Evolutionary conservation across 30 jellyfish, hydroid and myxozoan species (phyloP).

Genomic region (Chrysaora quinquecirrha): DNA sequence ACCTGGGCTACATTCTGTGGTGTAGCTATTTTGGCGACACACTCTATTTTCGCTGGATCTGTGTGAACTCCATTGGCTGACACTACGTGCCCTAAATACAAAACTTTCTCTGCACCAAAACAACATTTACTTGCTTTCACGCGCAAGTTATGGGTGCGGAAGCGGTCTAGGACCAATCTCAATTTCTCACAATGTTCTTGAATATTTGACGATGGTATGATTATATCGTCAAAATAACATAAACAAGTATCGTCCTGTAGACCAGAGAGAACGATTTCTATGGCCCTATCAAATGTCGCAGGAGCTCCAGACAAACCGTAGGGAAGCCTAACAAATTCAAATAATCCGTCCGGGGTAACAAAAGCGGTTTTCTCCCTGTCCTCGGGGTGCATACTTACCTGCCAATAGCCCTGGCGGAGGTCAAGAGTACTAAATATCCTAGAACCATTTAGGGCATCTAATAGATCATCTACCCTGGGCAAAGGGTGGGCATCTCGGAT

Average conservation of each 20-base stretch:
- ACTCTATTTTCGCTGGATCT: not conserved
- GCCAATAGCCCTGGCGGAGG: constrained; percentile 64
- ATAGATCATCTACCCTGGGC: constrained; percentile 56
- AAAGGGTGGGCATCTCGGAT: constrained; percentile 63
- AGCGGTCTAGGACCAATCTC: not conserved
- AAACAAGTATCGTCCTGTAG: not conserved
- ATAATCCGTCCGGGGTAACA: no score
- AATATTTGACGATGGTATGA: constrained; percentile 5
- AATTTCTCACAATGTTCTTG: not conserved
- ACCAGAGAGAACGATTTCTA: constrained; percentile 33
- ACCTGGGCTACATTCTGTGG: constrained; percentile 13
- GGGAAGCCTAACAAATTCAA: constrained; percentile 24
- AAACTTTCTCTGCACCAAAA: constrained; percentile 27
- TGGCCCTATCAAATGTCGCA: constrained; percentile 41
- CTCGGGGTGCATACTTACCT: constrained; percentile 34
- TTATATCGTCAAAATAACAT: no score
- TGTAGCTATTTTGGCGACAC: not conserved
- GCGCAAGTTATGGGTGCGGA: constrained; percentile 15
- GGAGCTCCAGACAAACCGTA: constrained; percentile 51
- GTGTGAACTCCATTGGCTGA: not conserved
- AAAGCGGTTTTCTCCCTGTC: no score
- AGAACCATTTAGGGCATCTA: constrained; percentile 31
- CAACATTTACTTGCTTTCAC: constrained; percentile 18
- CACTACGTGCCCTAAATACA: not conserved
- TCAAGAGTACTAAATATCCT: constrained; percentile 49